phyloP scores from a whole-genome alignment of 2,113 vertebrate species.

The Odocoileus virginianus region DNA sequence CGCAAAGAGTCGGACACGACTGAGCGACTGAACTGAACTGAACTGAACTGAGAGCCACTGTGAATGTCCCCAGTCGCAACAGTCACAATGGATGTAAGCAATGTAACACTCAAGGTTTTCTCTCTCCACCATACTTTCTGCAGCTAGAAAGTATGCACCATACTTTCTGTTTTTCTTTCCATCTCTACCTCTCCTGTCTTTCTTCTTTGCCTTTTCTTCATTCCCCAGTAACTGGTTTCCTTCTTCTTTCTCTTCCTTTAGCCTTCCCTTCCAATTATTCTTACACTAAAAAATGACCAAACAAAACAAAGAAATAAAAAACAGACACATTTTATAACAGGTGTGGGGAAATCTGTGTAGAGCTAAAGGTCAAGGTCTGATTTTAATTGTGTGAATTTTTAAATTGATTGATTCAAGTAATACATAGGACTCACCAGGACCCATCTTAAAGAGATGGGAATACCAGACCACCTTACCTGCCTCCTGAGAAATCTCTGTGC shows the following conservation, averaged over 20 bases:
- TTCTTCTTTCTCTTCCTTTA: rapidly evolving
- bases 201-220: not conserved
- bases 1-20: too few species aligned
- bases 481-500: not conserved
- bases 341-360: not conserved
- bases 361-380: not conserved
- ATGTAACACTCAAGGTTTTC: rapidly evolving
- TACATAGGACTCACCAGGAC: not conserved
- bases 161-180: not conserved
- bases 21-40: too few species aligned
- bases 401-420: not conserved
- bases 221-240: not conserved
- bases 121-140: rapidly evolving
- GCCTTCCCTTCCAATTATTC: not conserved
- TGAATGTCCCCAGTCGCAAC: rapidly evolving
- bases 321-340: too few species aligned
- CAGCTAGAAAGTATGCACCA: not conserved
- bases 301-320: not conserved
- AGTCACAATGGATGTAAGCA: rapidly evolving
- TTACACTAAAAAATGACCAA: not conserved
- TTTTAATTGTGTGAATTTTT: not conserved
- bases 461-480: not conserved
- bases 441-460: not conserved
- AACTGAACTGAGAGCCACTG: too few species aligned
- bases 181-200: not conserved